Percentiles rank a stretch among this genome's conserved stretches.
Conservation (phyloP, 2,888 invertebrate species). For the Drosophila cognata region DNA sequence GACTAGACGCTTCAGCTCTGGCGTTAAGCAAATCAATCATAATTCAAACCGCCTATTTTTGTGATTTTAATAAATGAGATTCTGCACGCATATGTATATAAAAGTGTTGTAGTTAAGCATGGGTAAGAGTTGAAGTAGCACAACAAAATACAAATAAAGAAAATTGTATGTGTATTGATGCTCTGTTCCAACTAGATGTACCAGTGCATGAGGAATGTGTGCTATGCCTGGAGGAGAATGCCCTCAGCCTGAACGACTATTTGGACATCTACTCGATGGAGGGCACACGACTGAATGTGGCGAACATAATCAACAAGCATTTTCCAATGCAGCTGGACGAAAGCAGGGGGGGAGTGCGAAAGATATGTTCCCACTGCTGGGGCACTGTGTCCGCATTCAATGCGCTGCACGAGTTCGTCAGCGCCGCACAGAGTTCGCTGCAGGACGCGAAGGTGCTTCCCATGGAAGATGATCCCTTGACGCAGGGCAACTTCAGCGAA, state of each 20-base stretch:
- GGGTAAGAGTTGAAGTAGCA: slow-evolving; percentile 40
- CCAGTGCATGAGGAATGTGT: slow-evolving; percentile 41
- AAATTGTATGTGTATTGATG: background rate
- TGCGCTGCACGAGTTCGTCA: slow-evolving; percentile 72
- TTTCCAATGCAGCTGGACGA: slow-evolving; percentile 62
- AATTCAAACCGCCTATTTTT: background rate
- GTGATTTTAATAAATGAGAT: slow-evolving; percentile 10
- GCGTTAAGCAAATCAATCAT: background rate
- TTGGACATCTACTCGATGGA: slow-evolving; percentile 55
- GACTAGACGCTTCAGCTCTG: too few relatives aligned
- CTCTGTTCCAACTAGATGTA: slow-evolving; percentile 22
- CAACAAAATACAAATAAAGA: background rate
- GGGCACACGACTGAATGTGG: slow-evolving; percentile 47
- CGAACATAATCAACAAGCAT: slow-evolving; percentile 63
- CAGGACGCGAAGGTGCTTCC: slow-evolving; percentile 59
- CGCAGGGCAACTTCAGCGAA: slow-evolving; percentile 61
- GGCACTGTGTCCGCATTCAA: slow-evolving; percentile 74
- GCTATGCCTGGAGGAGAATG: slow-evolving; percentile 66
- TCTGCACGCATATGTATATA: slow-evolving; percentile 33
- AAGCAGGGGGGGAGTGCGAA: slow-evolving; percentile 42
- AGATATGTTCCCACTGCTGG: slow-evolving; percentile 77
- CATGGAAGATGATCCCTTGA: slow-evolving; percentile 75
- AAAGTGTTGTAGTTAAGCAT: slow-evolving; percentile 37
- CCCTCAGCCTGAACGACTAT: slow-evolving; percentile 34
- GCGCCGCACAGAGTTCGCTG: slow-evolving; percentile 60